Evolutionary conservation across 2,888 invertebrate species (phyloP), one percentile per base, ranked within the genome.

Genomic region (Scrobipalpa atriplicella): DNA sequence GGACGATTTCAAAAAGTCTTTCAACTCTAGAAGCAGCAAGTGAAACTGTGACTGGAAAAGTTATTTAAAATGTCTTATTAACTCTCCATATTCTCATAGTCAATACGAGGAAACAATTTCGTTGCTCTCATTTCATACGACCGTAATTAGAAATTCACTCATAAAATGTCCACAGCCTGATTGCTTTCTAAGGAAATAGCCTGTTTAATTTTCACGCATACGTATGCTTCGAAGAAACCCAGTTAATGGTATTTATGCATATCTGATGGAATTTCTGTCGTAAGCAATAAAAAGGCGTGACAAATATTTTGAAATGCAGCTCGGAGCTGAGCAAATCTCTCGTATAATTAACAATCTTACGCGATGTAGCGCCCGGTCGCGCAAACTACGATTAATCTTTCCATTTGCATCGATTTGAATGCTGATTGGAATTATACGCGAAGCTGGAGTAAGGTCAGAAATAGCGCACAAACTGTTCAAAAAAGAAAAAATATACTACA

Each of bases 391-490:
- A 87, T 87, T 86, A 85, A 88, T 89, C 85, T 86, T 84, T 86
- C 82, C 83, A 86, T 89, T 86, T 86, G 85, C 87, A 87, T 87
- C 82, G 85, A 89, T 89, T 87, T 89, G 86, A 88, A 88, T 87
- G 85, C 81, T 86, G 87, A 89, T 88, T 87, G 84, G 84, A 84
- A 84, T 86, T 86, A 85, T 82, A 80, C 80, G 78, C 78, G 75
- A 76, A 69, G 71, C 76, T 61, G 13, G 5, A 16, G 38, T 64
- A 64, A 52, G 29, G 52, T 54, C 54, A 38, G 64, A 52, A 41
- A 41, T 36, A 29, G 9, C 13, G 10, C 16, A 2, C 8, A 54
- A 21, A 19, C 29, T 29, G 29, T 29, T 29, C 16, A 11, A 54
- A 54, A 54, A 19, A 21, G 16, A 54, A 39, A n/a, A n/a, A n/a